A percentile compares a stretch with the other conserved stretches of the same genome.
phyloP scores from a whole-genome alignment of 2,113 vertebrate genomes.

The Antigone vipio region DNA sequence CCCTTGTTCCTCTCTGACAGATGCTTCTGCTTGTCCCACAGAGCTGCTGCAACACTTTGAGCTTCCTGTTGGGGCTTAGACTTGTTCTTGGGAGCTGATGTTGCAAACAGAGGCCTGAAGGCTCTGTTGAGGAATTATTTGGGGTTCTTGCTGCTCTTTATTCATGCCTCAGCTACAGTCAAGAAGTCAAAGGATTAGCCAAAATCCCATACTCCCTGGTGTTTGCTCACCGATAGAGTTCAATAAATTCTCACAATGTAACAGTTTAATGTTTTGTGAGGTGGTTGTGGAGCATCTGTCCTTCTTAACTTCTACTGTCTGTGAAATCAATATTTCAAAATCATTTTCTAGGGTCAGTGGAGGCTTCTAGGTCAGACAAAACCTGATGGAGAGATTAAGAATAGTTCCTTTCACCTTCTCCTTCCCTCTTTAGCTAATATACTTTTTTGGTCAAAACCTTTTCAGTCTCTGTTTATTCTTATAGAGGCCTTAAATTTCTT shows the following conservation, averaged over 20 bases:
- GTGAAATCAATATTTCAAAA: not conserved
- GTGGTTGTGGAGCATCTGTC: not conserved
- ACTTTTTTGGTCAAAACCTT: not conserved
- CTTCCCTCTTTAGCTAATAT: not conserved
- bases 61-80: accelerated
- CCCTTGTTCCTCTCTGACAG: not conserved
- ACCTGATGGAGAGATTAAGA: not conserved
- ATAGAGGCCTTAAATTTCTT: not conserved
- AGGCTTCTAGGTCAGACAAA: not conserved
- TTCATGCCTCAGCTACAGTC: not conserved
- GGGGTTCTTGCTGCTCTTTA: not conserved
- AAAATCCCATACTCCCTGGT: not conserved
- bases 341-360: not conserved
- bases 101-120: not conserved
- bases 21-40: not conserved
- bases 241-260: not conserved
- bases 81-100: not conserved
- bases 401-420: not conserved
- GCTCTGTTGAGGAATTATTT: not conserved
- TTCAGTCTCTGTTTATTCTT: not conserved
- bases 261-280: not conserved
- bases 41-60: not conserved
- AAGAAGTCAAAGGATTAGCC: not conserved
- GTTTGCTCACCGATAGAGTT: not conserved
- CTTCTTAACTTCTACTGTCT: not conserved